These are phyloP conservation scores for Acronicta psi DNA, from an alignment of 2,888 invertebrate species.

Conservation along the genomic window DNA sequence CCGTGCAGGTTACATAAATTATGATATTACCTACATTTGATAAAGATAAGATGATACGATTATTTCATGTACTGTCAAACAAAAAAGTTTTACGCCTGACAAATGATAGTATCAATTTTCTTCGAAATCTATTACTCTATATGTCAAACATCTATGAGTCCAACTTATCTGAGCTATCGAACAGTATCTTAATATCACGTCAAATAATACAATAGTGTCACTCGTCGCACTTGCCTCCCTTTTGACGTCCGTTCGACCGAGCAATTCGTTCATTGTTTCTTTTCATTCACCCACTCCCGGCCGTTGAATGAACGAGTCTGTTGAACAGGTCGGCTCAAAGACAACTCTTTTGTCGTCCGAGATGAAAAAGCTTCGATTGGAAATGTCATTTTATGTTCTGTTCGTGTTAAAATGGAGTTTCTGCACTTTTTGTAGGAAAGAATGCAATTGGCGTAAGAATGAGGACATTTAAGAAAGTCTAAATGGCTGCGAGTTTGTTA, in stretches of 20 bases:
- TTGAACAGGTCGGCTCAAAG: constrained; percentile 69
- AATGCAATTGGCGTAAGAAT: constrained; percentile 52
- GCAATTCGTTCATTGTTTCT: constrained; percentile 69
- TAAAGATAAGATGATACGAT: background rate
- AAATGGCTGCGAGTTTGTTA: constrained; percentile 24
- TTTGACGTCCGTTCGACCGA: constrained; percentile 60
- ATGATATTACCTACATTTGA: too few species aligned
- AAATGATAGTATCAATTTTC: constrained; percentile 21
- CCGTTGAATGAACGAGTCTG: constrained; percentile 64
- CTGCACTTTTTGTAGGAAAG: constrained; percentile 48
- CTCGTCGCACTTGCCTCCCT: constrained; percentile 54
- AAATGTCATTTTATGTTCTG: constrained; percentile 60
- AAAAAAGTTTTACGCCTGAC: constrained; percentile 19
- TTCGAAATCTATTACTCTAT: constrained; percentile 25
- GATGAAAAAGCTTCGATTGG: constrained; percentile 67
- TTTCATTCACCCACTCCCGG: constrained; percentile 63
- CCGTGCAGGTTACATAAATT: background rate
- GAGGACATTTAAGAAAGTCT: constrained; percentile 33
- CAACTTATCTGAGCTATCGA: constrained; percentile 15
- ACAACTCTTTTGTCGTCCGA: constrained; percentile 71
- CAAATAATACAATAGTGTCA: constrained; percentile 56
- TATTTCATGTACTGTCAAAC: constrained; percentile 1
- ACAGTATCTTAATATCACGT: constrained; percentile 52
- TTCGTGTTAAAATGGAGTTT: constrained; percentile 56
- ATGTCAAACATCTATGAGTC: constrained; percentile 29